phyloP scores from a whole-genome alignment of 2,113 vertebrate genomes.

The Cichladusa arquata region DNA sequence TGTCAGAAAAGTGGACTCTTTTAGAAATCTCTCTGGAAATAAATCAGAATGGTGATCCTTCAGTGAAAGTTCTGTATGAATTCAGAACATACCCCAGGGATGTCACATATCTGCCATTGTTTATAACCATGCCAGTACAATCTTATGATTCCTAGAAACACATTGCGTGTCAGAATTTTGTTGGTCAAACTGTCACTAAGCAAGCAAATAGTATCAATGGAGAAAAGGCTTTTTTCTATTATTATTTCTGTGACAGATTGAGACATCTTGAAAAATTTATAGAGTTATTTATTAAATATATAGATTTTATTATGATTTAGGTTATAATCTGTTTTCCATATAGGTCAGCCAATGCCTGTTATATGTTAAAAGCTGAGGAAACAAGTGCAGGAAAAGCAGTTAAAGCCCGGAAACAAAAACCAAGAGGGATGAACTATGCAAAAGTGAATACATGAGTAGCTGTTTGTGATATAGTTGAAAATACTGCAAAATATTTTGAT shows the following conservation, averaged over 20 bases:
- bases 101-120: not conserved
- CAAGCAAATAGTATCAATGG: not conserved
- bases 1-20: not conserved
- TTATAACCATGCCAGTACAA: not conserved
- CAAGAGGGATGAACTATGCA: not conserved
- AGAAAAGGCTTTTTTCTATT: not conserved
- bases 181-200: not conserved
- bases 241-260: not conserved
- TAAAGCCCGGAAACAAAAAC: conserved; percentile 32
- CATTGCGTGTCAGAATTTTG: not conserved
- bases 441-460: not conserved
- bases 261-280: not conserved
- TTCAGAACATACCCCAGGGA: not conserved
- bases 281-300: not conserved
- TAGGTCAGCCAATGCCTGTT: not conserved
- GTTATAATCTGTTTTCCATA: not conserved
- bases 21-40: not conserved
- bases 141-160: not conserved
- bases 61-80: not conserved
- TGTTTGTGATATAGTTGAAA: not conserved
- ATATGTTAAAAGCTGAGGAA: conserved; percentile 30
- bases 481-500: not conserved
- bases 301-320: not conserved
- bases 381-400: conserved; percentile 35
- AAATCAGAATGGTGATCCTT: not conserved